phyloP scores from a whole-genome alignment of 2,113 vertebrate species.

The Genyomyrus donnyi region DNA sequence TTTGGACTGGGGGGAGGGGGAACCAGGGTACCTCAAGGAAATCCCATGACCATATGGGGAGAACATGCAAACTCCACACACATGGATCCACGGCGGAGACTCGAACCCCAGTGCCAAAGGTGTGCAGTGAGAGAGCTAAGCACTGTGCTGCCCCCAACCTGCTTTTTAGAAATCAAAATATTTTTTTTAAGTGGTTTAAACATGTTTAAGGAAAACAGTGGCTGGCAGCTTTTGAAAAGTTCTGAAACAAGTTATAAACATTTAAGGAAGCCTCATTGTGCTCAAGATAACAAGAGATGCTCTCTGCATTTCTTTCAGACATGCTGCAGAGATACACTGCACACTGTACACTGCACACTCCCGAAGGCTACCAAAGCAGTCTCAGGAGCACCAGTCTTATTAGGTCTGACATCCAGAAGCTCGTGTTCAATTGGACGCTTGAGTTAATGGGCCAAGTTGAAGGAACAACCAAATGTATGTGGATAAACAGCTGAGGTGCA shows the following conservation, averaged over 20 bases:
- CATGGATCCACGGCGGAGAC: neutral
- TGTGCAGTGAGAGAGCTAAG: neutral
- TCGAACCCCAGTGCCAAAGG: neutral
- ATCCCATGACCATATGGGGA: neutral
- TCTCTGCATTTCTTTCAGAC: neutral
- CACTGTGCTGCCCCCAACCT: neutral
- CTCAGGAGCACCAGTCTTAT: neutral
- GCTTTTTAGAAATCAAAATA: neutral
- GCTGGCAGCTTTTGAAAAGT: neutral
- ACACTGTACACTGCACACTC: neutral
- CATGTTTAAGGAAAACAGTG: neutral
- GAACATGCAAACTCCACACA: neutral
- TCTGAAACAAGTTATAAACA: neutral
- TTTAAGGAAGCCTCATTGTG: neutral
- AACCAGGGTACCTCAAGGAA: neutral
- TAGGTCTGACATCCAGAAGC: neutral
- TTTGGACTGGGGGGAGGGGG: neutral
- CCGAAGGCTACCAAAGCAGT: neutral
- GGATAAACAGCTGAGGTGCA: constrained; percentile 17
- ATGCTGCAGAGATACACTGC: neutral
- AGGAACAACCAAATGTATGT: constrained; percentile 15
- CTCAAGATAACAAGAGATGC: neutral
- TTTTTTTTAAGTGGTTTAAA: neutral
- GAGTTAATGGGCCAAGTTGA: constrained; percentile 11
- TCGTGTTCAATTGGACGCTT: neutral